These are phyloP conservation scores for Caranx melampygus DNA, from an alignment of 2,113 vertebrate genomes.

Conservation along the genomic window DNA sequence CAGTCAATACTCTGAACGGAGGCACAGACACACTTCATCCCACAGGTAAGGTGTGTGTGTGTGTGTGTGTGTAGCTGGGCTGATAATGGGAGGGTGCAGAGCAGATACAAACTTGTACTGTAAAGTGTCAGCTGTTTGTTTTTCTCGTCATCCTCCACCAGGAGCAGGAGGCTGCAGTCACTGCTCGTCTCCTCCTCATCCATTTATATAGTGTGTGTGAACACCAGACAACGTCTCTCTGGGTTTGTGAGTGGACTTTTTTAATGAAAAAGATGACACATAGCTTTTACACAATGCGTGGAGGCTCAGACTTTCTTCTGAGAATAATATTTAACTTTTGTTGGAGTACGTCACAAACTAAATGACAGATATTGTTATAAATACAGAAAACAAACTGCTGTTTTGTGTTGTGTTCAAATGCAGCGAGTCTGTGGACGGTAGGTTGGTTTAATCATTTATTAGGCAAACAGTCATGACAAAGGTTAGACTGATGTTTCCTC, in stretches of 20 bases:
- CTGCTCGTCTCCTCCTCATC: constrained; percentile 43
- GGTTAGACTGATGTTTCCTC: rapidly evolving
- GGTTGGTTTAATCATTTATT: constrained; percentile 20
- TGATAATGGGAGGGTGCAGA: constrained; percentile 1
- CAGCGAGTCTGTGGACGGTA: not conserved
- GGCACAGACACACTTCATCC: too few species aligned
- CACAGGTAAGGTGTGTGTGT: too few species aligned
- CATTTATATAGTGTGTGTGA: constrained; percentile 6
- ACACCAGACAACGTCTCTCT: constrained; percentile 36
- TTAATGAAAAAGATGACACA: constrained; percentile 73
- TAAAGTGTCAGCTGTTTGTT: constrained; percentile 47
- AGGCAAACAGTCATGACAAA: not conserved
- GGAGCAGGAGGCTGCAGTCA: constrained; percentile 27
- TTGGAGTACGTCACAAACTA: constrained; percentile 96
- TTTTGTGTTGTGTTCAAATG: constrained; percentile 46
- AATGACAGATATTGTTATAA: constrained; percentile 98
- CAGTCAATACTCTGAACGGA: too few species aligned
- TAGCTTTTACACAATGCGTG: constrained; percentile 86
- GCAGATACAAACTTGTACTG: constrained; percentile 16
- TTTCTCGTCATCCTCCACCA: constrained; percentile 26
- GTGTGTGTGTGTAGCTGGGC: not conserved
- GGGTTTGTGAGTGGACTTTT: constrained; percentile 55
- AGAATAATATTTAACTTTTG: constrained; percentile 92
- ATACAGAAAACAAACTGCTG: constrained; percentile 78
- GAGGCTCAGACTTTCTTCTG: constrained; percentile 84